These are phyloP conservation scores for Simalia tracyae DNA, from an alignment of 2,797 vertebrate species.

Conservation along the genomic window DNA sequence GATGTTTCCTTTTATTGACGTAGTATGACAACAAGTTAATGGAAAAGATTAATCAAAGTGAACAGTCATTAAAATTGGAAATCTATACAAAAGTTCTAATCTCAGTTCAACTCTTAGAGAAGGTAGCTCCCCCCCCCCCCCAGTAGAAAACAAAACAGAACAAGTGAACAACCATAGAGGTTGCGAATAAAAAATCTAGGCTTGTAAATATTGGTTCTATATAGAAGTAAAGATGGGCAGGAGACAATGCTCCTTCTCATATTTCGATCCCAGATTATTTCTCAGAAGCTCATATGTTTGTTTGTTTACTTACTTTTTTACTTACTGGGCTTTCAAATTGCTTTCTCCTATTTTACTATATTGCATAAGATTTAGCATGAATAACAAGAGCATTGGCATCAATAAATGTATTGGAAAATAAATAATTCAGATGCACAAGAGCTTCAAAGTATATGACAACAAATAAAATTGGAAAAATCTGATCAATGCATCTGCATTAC, in stretches of 20 bases:
- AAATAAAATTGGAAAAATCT: background rate
- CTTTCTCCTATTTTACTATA: background rate
- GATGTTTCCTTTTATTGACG: slow-evolving; percentile 8
- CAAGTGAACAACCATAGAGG: background rate
- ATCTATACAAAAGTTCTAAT: background rate
- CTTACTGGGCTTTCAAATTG: background rate
- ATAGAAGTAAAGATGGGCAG: background rate
- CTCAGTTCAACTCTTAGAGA: background rate
- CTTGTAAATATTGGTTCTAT: background rate
- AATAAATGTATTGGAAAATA: background rate
- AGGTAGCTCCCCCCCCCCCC: no score
- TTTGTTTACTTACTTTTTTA: background rate
- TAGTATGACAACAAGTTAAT: background rate
- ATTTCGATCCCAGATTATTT: background rate
- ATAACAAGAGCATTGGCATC: background rate
- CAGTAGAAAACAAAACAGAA: background rate
- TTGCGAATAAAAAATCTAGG: background rate
- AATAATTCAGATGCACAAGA: background rate
- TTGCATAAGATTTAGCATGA: background rate
- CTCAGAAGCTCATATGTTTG: background rate
- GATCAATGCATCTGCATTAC: background rate
- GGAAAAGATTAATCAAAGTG: slow-evolving; percentile 22
- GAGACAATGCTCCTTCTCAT: background rate
- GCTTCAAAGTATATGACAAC: background rate
- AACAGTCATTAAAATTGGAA: background rate